A percentile compares a stretch with the other conserved stretches of the same genome.
phyloP scores from a whole-genome alignment of 2,113 vertebrate genomes.

The Cisticola juncidis region DNA sequence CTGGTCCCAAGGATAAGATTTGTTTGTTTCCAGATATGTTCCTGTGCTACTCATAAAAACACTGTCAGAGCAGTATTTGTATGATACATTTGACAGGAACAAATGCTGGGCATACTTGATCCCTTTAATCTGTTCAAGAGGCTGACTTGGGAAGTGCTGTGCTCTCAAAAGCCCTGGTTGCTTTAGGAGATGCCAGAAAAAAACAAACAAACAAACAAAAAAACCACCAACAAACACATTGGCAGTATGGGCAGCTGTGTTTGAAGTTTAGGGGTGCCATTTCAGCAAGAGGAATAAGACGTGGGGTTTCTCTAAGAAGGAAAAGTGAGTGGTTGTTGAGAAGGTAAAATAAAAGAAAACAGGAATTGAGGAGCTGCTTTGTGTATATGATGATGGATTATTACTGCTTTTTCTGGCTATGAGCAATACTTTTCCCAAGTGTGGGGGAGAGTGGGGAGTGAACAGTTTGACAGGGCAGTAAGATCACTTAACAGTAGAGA shows the following conservation, averaged over 20 bases:
- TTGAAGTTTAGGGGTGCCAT: background rate
- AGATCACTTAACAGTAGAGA: background rate
- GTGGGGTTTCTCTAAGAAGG: background rate
- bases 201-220: background rate
- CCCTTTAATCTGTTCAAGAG: background rate
- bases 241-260: background rate
- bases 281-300: background rate
- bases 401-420: constrained; percentile 12
- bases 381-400: constrained; percentile 5
- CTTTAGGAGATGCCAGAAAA: background rate
- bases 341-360: constrained; percentile 16
- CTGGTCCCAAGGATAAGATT: constrained; percentile 44
- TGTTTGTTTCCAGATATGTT: constrained; percentile 55
- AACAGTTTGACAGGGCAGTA: background rate
- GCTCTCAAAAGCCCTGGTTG: background rate
- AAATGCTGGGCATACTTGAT: background rate
- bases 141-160: background rate
- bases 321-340: background rate
- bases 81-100: background rate
- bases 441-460: background rate
- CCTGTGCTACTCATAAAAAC: constrained; percentile 1
- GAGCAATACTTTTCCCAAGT: background rate
- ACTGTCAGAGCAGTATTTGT: background rate
- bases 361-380: background rate
- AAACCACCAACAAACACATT: background rate